Conservation (phyloP, 1,140 invertebrate species). For the Hermetia illucens region DNA sequence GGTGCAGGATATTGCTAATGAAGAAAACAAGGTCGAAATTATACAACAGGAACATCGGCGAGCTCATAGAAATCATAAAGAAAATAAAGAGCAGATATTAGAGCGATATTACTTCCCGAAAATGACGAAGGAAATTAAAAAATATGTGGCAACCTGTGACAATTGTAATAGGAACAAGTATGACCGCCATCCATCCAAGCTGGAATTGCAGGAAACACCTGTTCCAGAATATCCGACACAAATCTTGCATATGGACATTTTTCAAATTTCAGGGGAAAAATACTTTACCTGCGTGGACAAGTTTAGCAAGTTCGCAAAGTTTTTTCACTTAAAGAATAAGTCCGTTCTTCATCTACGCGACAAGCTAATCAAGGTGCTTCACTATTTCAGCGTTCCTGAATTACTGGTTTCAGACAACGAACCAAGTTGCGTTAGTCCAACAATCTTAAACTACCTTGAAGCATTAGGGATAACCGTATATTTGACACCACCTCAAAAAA, state of each 20-base stretch:
- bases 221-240: conserved; percentile 3
- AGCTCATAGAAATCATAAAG: conserved; percentile 3
- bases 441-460: neutral
- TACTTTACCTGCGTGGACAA: conserved; percentile 6
- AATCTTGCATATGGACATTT: conserved; percentile 5
- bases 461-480: conserved; percentile 1
- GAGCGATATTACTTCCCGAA: conserved; percentile 7
- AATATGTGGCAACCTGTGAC: conserved; percentile 4
- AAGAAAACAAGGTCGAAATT: neutral
- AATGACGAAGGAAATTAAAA: conserved; percentile 4
- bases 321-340: conserved; percentile 4
- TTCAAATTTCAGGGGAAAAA: conserved; percentile 3
- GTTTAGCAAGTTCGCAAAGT: conserved; percentile 8
- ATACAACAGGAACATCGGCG: conserved; percentile 6
- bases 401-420: conserved; percentile 3
- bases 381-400: neutral
- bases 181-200: conserved; percentile 3
- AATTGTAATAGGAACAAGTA: conserved; percentile 6
- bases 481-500: conserved; percentile 2
- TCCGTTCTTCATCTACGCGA: conserved; percentile 1
- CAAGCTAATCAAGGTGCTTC: neutral
- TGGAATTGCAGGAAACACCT: conserved; percentile 5
- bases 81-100: conserved; percentile 5
- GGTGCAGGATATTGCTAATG: conserved; percentile 3
- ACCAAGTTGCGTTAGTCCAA: conserved; percentile 4